phyloP scores from a whole-genome alignment of 1,140 invertebrate species.

The Tetramorium parvispinum region DNA sequence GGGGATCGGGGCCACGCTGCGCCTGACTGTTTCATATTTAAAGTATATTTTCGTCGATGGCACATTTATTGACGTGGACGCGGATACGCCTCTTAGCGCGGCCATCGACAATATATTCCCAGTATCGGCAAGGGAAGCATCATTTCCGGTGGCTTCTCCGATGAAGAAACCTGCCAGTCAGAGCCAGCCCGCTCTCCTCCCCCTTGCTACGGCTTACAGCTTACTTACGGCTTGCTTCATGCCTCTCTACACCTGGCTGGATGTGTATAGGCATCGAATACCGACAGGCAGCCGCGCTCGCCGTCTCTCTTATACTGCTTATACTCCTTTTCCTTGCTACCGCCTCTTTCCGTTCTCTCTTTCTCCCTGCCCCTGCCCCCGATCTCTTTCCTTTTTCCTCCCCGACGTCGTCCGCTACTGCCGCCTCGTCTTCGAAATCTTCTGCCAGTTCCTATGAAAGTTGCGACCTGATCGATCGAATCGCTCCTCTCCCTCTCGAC shows the following conservation, averaged over 20 bases:
- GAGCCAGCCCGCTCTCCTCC: conserved; percentile 72
- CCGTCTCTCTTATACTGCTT: conserved; percentile 14
- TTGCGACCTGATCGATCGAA: conserved; percentile 73
- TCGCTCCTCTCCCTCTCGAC: conserved; percentile 21
- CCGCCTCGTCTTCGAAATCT: conserved; percentile 65
- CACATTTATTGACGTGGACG: conserved; percentile 78
- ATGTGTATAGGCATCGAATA: conserved; percentile 77
- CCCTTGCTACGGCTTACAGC: conserved; percentile 72
- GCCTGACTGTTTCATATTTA: conserved; percentile 85
- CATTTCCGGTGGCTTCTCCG: conserved; percentile 85
- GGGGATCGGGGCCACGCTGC: conserved; percentile 80
- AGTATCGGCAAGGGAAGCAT: conserved; percentile 76
- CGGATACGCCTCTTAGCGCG: conserved; percentile 54
- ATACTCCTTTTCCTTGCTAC: conserved; percentile 50
- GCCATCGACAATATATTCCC: conserved; percentile 80
- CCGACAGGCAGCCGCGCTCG: conserved; percentile 62
- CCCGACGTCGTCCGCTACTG: conserved; percentile 23
- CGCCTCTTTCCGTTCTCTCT: conserved; percentile 27
- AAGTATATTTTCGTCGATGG: conserved; percentile 82
- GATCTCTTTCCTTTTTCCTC: neutral
- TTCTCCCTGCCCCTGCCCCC: neutral
- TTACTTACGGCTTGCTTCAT: conserved; percentile 79
- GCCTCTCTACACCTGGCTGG: conserved; percentile 77
- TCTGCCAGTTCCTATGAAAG: conserved; percentile 69
- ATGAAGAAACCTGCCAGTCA: conserved; percentile 86